Base-by-base conservation (phyloP, 2,797 vertebrate genomes). In the Bucorvus abyssinicus region DNA sequence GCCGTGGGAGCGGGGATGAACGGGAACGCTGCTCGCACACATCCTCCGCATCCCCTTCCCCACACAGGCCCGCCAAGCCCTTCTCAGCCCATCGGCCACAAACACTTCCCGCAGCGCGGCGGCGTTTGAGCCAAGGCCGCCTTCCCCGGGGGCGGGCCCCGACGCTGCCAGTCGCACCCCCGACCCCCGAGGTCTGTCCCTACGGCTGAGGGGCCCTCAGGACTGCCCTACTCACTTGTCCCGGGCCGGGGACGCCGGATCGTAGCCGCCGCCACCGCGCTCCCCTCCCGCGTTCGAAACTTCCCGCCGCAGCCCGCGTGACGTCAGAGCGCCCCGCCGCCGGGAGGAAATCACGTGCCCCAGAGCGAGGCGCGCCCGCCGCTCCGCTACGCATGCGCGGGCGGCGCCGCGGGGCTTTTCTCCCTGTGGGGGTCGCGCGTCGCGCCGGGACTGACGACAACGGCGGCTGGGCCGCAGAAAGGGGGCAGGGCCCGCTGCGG, bases 221-320 rank as follows among this genome's bases (percentile, higher is more conserved):
- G 22, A 19, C 21, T 3, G 5, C 20, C 20, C 22, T 6, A 14
- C 34, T 8, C 19, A 47, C 60, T 77, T 26, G 6, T 12, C 14
- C 38, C 15, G 10, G 36, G 4, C n/a, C 10, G 2, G 13, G 1
- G 11, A 12, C 26, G 29, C 44, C 12, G 9, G 2, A 18, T 7
- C 5, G 9, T 3, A 5, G 10, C 4, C 1, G 7, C 22, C 2
- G 8, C 23, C 32, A 1, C 24, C 12, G 7, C 21, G 8, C 6
- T 61, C 55, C 42, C 12, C 19, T 36, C n/a, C 34, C 19, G 9
- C 32, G 10, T 52, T 91, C 32, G 4, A 61, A 94, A 42, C 23
- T 93, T 96, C 91, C 95, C 95, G 91, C 95, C 55, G 38, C 55
- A 1, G n/a, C 60, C 16, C 34, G 3, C 27, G 4, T 70, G 85